A percentile compares a stretch with the other conserved stretches of the same genome.
Evolutionary conservation across 2,888 invertebrate species (phyloP).

Genomic region (Agrotis exclamationis): DNA sequence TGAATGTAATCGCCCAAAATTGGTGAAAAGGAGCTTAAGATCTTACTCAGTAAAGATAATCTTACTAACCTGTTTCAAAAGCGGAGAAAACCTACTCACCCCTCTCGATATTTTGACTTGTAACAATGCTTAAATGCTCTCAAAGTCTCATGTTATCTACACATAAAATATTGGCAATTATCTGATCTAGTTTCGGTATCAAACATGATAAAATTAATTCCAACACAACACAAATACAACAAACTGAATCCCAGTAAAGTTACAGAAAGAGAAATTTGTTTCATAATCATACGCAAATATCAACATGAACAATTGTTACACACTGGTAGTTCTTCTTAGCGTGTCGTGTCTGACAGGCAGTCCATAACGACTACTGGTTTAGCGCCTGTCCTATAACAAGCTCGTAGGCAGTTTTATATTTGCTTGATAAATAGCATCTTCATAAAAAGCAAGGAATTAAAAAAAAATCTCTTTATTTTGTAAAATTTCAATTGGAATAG

Average conservation of each 20-base stretch:
- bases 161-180: slow-evolving; percentile 27
- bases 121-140: neutral
- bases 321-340: neutral
- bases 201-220: slow-evolving; percentile 45
- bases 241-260: neutral
- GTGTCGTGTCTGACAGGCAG: too few species aligned
- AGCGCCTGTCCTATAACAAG: too few species aligned
- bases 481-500: too few species aligned
- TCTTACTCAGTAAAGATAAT: neutral
- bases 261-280: neutral
- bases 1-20: neutral
- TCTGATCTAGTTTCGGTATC: slow-evolving; percentile 45
- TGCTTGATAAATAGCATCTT: too few species aligned
- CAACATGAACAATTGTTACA: slow-evolving; percentile 4
- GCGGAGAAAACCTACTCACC: slow-evolving; percentile 38
- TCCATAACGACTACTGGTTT: too few species aligned
- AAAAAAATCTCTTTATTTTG: too few species aligned
- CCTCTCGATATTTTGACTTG: slow-evolving; percentile 23
- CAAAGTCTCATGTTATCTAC: neutral
- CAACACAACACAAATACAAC: slow-evolving; percentile 3
- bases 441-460: too few species aligned
- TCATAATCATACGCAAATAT: neutral
- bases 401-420: too few species aligned
- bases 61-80: slow-evolving; percentile 50
- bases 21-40: neutral